Base-by-base conservation (phyloP, 1,140 invertebrate genomes). In the Tetragonula clypearis region DNA sequence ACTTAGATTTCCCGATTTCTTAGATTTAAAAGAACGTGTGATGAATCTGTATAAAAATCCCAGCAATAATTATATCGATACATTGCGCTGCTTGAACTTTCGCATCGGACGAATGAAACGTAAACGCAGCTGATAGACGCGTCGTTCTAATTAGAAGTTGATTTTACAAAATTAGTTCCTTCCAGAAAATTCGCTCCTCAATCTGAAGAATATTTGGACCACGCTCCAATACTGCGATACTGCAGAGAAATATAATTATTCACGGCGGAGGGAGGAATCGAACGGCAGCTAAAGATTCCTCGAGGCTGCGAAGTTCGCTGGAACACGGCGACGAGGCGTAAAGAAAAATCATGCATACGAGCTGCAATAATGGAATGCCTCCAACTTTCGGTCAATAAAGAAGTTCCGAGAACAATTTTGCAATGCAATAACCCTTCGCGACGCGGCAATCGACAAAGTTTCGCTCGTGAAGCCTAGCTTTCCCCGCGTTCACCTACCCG, bases 391-490 rank as follows among this genome's bases (percentile, higher is more conserved):
- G 78, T 81, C 86, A 78, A 88, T 78, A 76, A 76, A 65, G 81
- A 79, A 82, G 75, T 69, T 86, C 87, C 65, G 83, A 77, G 75
- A 75, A 74, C 83, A 82, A 88, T 89, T 89, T 90, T 90, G 85
- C 88, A 89, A 87, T 87, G 88, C 87, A 90, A 89, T 89, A 86
- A 90, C 82, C 85, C 86, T 82, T 90, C 76, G 87, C 71, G 77
- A 68, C 68, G 12, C 17, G 77, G 82, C 82, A 79, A 79, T 79
- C 72, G 69, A 69, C 75, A 71, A 79, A 85, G 41, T 90, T 90
- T 85, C 69, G 77, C 53, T 55, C 23, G 41, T 49, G 75, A 76
- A 82, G 82, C 78, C 87, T 80, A 53, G 41, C 53, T 66, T 60
- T 49, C 71, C 73, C 75, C 66, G 21, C 53, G 60, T 58, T 82